phyloP scores from a whole-genome alignment of 2,113 vertebrate genomes.

The Channa maculata region DNA sequence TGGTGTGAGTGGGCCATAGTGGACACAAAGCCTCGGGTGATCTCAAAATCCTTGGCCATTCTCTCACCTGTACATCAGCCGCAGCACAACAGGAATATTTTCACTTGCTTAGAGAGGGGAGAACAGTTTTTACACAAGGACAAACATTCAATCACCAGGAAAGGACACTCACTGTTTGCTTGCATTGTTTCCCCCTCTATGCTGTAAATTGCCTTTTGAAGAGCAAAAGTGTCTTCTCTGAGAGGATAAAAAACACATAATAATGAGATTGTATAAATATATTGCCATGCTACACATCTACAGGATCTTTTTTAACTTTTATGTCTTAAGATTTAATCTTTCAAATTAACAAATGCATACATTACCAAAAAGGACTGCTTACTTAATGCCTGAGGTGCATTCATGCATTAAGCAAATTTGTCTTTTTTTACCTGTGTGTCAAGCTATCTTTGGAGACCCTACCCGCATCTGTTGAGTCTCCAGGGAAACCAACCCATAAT shows the following conservation, averaged over 20 bases:
- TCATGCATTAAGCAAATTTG: slow-evolving; percentile 4
- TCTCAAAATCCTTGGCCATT: slow-evolving; percentile 64
- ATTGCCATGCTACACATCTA: neutral
- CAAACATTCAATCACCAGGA: slow-evolving; percentile 62
- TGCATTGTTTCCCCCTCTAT: slow-evolving; percentile 11
- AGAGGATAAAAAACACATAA: slow-evolving; percentile 28
- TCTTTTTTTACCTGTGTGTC: slow-evolving; percentile 41
- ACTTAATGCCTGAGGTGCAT: slow-evolving; percentile 15
- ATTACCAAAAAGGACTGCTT: neutral
- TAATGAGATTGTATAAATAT: slow-evolving; percentile 2
- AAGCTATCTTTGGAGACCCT: slow-evolving; percentile 46
- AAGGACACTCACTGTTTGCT: slow-evolving; percentile 57
- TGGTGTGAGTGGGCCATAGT: slow-evolving; percentile 61
- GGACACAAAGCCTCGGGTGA: slow-evolving; percentile 70
- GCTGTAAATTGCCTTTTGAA: slow-evolving; percentile 31
- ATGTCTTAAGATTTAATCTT: neutral
- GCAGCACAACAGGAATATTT: slow-evolving; percentile 48
- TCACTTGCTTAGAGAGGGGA: slow-evolving; percentile 43
- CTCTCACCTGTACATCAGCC: slow-evolving; percentile 73
- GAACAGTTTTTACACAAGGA: slow-evolving; percentile 68
- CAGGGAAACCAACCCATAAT: slow-evolving; percentile 68
- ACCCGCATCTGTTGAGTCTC: slow-evolving; percentile 53
- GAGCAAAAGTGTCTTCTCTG: slow-evolving; percentile 19
- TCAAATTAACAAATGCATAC: neutral
- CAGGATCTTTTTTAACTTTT: neutral